Evolutionary conservation across 2,888 invertebrate species (phyloP), one percentile per base, ranked within the genome.

Genomic region (Cerastis rubricosa): DNA sequence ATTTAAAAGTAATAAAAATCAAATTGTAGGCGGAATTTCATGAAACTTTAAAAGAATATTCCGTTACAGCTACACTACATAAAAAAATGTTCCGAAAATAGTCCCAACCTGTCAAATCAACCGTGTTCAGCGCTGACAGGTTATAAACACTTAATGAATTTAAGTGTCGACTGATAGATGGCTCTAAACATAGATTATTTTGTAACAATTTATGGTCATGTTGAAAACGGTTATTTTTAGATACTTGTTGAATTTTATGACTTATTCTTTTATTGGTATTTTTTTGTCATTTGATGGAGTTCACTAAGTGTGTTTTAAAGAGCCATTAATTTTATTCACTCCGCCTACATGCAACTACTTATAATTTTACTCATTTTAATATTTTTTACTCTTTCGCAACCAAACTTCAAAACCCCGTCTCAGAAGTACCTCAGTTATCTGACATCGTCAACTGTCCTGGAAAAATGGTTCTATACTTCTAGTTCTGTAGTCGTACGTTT

Each of bases 161-260:
- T 17, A 72, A 70, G 83, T 80, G 87, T 51, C 54, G 80, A 86
- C 54, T 69, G 85, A 81, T 80, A 88, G 80, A 85, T 81, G 81
- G 67, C 76, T 76, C 74, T 71, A 74, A 76, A 81, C 83, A 78
- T 71, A 79, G 83, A 78, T 80, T 85, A 78, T 79, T 86, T 81
- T 79, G 81, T 83, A 78, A 74, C 63, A 70, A 72, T 75, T 81
- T 76, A 87, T 68, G 68, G 71, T 35, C 49, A 67, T 73, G 78
- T 75, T 80, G 67, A 80, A 80, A 84, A 66, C 49, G n/a, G 66
- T 12, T 70, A 68, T 68, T 66, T 63, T 76, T 68, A 49, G 17
- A 57, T 12, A 29, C 40, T 12, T 54, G 43, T 70, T 69, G 47
- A 40, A 29, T 76, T 79, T 80, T 71, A 78, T 19, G 25, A 74